A percentile compares a stretch with the other conserved stretches of the same genome.
These are phyloP conservation scores for Drosophila emarginata DNA, from an alignment of 2,888 invertebrate genomes.

Conservation along the genomic window DNA sequence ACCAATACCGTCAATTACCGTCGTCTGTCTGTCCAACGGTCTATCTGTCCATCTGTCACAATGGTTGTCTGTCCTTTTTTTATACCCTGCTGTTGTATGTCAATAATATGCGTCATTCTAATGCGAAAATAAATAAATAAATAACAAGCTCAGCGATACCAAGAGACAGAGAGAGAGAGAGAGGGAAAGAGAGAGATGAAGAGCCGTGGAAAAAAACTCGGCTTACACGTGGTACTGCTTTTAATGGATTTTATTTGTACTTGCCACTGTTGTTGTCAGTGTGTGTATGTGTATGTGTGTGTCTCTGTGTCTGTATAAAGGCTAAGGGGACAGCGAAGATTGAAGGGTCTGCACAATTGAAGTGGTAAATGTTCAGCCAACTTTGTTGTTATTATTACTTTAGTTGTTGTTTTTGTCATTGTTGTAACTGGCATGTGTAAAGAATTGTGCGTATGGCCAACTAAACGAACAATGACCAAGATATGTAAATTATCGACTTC, in stretches of 20 bases:
- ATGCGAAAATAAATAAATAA: slow-evolving; percentile 48
- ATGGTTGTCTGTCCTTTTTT: slow-evolving; percentile 11
- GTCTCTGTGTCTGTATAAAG: neutral
- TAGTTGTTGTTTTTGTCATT: neutral
- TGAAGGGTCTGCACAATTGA: slow-evolving; percentile 25
- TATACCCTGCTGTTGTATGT: slow-evolving; percentile 31
- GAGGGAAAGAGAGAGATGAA: neutral
- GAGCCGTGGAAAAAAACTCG: slow-evolving; percentile 41
- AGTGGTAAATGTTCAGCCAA: slow-evolving; percentile 36
- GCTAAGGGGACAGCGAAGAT: neutral
- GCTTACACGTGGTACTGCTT: slow-evolving; percentile 67
- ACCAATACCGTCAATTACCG: slow-evolving; percentile 40
- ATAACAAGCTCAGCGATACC: slow-evolving; percentile 20
- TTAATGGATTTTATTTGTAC: slow-evolving; percentile 75
- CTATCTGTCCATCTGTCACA: slow-evolving; percentile 14
- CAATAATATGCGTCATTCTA: slow-evolving; percentile 67
- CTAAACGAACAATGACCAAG: slow-evolving; percentile 45
- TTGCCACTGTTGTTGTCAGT: slow-evolving; percentile 55
- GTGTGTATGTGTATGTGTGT: neutral
- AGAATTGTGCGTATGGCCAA: slow-evolving; percentile 27
- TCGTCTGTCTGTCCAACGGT: neutral
- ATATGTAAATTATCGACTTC: slow-evolving; percentile 29
- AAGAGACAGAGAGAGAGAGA: neutral
- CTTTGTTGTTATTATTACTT: slow-evolving; percentile 32
- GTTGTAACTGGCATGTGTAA: slow-evolving; percentile 11